Percentiles rank a stretch among this genome's conserved stretches.
phyloP scores from a whole-genome alignment of 1,140 invertebrate species.

The Drosophila bifasciata region DNA sequence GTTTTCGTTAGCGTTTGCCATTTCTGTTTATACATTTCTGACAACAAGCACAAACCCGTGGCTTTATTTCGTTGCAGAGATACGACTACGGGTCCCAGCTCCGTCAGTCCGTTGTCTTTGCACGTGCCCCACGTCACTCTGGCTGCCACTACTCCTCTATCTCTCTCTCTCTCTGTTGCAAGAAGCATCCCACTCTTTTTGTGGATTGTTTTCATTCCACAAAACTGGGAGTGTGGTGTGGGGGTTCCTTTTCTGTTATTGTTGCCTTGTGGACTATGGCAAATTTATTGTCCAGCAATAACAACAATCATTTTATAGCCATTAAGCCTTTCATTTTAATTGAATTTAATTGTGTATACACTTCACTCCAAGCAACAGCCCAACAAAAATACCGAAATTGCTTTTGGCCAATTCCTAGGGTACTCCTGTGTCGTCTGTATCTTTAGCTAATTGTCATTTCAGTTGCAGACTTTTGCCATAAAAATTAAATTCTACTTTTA shows the following conservation, averaged over 20 bases:
- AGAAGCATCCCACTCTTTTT: conserved; percentile 14
- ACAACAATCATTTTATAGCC: conserved; percentile 73
- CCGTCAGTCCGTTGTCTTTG: conserved; percentile 17
- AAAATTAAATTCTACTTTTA: conserved; percentile 38
- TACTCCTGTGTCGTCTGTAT: background rate
- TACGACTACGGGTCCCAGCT: conserved; percentile 1
- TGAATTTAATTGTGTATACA: conserved; percentile 78
- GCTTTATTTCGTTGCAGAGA: conserved; percentile 29
- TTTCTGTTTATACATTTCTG: conserved; percentile 49
- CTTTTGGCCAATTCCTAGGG: conserved; percentile 32
- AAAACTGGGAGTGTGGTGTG: background rate
- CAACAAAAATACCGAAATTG: conserved; percentile 48
- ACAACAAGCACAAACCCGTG: conserved; percentile 46
- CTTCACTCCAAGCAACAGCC: conserved; percentile 42
- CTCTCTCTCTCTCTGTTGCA: conserved; percentile 4
- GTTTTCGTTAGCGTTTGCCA: conserved; percentile 53
- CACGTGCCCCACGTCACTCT: conserved; percentile 43
- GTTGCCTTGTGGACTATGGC: conserved; percentile 38
- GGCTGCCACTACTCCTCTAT: background rate
- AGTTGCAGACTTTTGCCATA: conserved; percentile 43
- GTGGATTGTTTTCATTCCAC: conserved; percentile 37
- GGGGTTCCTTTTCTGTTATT: conserved; percentile 25
- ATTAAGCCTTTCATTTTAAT: conserved; percentile 78
- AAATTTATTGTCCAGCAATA: conserved; percentile 59
- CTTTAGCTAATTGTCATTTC: conserved; percentile 65